Evolutionary conservation across 2,113 vertebrate species (phyloP), one percentile per base, ranked within the genome.

Genomic region (Himantopus leucocephalus): DNA sequence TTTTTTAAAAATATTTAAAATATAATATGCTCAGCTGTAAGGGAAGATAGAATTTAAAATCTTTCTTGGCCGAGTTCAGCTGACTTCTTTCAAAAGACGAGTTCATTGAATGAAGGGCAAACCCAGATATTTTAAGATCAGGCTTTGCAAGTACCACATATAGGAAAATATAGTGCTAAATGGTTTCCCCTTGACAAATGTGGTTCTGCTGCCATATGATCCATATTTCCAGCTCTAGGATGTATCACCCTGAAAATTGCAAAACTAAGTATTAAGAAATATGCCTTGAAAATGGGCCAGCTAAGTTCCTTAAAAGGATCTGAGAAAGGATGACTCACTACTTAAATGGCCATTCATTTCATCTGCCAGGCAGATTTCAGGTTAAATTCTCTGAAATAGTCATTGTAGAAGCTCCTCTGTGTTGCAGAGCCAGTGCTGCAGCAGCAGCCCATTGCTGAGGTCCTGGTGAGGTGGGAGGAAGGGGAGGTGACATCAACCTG

Each of bases 221-320:
- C 75, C 53, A 0, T 4, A 18, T 72, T 84, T n/a, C 73, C 89
- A 87, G n/a, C 91, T 77, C 72, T 1, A 4, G 80, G 87, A 32
- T 72, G 62, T 1, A 59, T 79, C 85, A 60, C 81, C 77, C 93
- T 53, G 81, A 48, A 85, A 58, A 93, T 58, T 90, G 66, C 96
- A 92, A 92, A 94, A 78, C 48, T 39, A 34, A 43, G 47, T 72
- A 45, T 96, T 72, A 76, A 73, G 96, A 96, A 96, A 95, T 18
- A 48, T 0, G 3, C 60, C 77, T 85, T 75, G 93, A 93, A 68
- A 79, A 45, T 3, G 50, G 0, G 48, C 96, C 96, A 95, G 81
- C 74, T 24, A 4, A 6, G 22, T 17, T 94, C 92, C 92, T 79
- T 96, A 96, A 67, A 92, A 94, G 89, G 93, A 72, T 86, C 79